Percentiles rank a stretch among this genome's conserved stretches.
These are phyloP conservation scores for Acanthisitta chloris DNA, from an alignment of 2,113 vertebrate genomes.

Conservation along the genomic window DNA sequence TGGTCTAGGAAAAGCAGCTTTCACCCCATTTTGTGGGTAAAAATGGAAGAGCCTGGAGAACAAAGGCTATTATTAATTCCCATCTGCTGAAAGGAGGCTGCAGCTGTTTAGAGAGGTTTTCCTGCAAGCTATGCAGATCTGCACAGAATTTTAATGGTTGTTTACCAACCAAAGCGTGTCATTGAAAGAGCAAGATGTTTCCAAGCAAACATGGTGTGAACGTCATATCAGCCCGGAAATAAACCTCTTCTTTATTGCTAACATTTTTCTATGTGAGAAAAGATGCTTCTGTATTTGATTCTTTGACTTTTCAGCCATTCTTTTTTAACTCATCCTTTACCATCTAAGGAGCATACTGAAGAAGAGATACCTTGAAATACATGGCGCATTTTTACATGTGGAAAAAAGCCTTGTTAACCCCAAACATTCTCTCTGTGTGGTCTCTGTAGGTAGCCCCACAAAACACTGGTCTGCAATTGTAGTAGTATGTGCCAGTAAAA, in stretches of 20 bases:
- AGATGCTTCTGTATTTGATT: background rate
- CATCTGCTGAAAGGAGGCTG: constrained; percentile 72
- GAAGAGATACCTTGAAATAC: background rate
- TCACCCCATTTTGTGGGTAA: constrained; percentile 44
- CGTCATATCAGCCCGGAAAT: constrained; percentile 22
- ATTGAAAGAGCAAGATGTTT: constrained; percentile 47
- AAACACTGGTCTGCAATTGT: background rate
- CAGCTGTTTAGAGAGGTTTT: constrained; percentile 68
- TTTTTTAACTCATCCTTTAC: constrained; percentile 6
- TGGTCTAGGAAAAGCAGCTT: constrained; percentile 29
- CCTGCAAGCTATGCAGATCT: constrained; percentile 69
- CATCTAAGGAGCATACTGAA: background rate
- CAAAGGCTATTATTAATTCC: constrained; percentile 78
- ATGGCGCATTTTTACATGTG: background rate
- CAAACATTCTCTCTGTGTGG: background rate
- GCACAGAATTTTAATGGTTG: constrained; percentile 70
- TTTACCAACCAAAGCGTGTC: constrained; percentile 49
- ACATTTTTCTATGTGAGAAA: background rate
- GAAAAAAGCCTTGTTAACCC: background rate
- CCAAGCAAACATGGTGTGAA: constrained; percentile 46
- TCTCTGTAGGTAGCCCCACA: background rate
- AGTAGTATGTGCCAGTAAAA: background rate
- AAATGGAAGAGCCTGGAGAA: constrained; percentile 63
- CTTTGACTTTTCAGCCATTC: background rate
- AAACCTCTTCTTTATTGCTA: background rate